Evolutionary conservation across 2,797 vertebrate genomes (phyloP).

Genomic region (Crocidura indochinensis): DNA sequence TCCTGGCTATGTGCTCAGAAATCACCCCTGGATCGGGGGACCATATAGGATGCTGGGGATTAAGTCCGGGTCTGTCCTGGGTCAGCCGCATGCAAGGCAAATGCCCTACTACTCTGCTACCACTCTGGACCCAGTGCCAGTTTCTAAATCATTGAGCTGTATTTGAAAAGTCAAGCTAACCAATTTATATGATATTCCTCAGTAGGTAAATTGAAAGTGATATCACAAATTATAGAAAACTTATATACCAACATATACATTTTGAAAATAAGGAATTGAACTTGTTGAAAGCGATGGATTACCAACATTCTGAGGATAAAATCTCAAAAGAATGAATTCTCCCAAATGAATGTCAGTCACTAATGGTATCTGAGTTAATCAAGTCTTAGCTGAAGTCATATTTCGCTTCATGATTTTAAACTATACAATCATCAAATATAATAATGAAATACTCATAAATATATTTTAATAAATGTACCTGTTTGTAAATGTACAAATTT

Average conservation of each 20-base stretch:
- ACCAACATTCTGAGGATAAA: background rate
- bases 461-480: too few species aligned
- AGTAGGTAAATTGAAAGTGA: background rate
- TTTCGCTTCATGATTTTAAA: background rate
- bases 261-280: constrained; percentile 13
- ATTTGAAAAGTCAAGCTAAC: background rate
- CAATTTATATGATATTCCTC: background rate
- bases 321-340: background rate
- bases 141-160: background rate
- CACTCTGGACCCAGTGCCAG: background rate
- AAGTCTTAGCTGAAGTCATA: background rate
- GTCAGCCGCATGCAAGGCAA: too few species aligned
- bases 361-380: background rate
- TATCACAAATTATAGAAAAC: background rate
- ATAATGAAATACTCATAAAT: too few species aligned
- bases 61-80: too few species aligned
- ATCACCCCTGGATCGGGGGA: too few species aligned
- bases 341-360: background rate
- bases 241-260: constrained; percentile 13
- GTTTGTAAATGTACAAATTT: too few species aligned
- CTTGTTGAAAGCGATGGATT: constrained; percentile 1
- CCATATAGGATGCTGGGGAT: too few species aligned
- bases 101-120: too few species aligned
- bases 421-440: background rate
- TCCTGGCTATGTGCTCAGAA: too few species aligned